Base-by-base conservation (phyloP, 2,888 invertebrate species). In the Drosophila meridiana region DNA sequence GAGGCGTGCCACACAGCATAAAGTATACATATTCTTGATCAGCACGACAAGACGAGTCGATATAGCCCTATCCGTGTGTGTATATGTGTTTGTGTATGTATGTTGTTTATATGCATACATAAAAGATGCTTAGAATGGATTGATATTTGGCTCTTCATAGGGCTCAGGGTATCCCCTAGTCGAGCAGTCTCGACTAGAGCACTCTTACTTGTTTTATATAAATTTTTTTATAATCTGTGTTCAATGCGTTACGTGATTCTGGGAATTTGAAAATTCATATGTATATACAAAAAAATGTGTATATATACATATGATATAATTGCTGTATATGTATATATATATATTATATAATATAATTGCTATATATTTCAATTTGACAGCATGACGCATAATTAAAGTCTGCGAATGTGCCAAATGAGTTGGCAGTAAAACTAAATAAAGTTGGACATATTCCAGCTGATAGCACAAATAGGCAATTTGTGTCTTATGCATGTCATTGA, bases 311-410 rank as follows among this genome's bases (percentile, higher is more conserved):
- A n/a, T 4, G 0, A 4, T 6, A 42, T 56, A 14, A 5, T 26
- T 47, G 11, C 0, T 43, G 20, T 43, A 11, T 40, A 45, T 45
- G 8, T 8, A 14, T 13, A 26, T 26, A 34, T 62, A 30, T 61
- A 32, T 20, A 20, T 20, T 11, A 34, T 26, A 42, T 57, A 26
- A 20, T 20, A 20, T 20, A 20, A 20, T 20, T 20, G 20, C 20
- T 20, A 20, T 20, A 20, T 52, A 42, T 30, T 47, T 26, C 52
- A 36, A 64, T 45, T 56, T 61, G 87, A 74, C 82, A 81, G 62
- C 75, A 28, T 84, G 76, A 71, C 70, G 90, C 83, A 88, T 76
- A 82, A 83, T 88, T 90, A 82, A 71, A 69, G 66, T 65, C 56
- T 48, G 73, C 55, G 40, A 45, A 68, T 61, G 57, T 82, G 85